Conservation (phyloP, 1,140 invertebrate species). For the Dreissena rostriformis region DNA sequence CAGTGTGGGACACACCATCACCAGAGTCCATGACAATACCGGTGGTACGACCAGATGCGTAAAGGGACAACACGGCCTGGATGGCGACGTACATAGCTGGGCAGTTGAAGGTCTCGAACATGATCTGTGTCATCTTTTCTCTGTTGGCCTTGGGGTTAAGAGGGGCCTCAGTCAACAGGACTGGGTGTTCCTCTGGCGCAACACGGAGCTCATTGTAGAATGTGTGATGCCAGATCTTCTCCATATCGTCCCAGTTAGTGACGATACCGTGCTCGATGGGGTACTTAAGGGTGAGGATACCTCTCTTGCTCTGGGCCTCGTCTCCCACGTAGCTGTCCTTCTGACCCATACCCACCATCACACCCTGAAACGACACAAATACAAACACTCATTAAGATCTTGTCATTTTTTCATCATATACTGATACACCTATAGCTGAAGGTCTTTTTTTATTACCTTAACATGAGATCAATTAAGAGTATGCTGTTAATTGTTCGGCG, state of each 20-base stretch:
- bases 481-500: too few relatives aligned
- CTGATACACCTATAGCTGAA: background rate
- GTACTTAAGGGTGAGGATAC: conserved; percentile 82
- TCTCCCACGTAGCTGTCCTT: conserved; percentile 82
- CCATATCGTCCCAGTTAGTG: conserved; percentile 87
- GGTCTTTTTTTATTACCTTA: background rate
- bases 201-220: conserved; percentile 92
- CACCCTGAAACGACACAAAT: background rate
- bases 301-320: conserved; percentile 87
- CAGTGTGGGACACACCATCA: conserved; percentile 95
- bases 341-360: conserved; percentile 79
- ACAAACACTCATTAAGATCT: background rate
- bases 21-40: conserved; percentile 94
- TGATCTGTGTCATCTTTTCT: conserved; percentile 94
- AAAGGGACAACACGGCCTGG: conserved; percentile 89
- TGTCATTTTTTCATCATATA: background rate
- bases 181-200: conserved; percentile 95
- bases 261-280: conserved; percentile 83
- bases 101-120: conserved; percentile 87
- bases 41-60: conserved; percentile 94
- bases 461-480: background rate
- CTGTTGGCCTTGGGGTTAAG: conserved; percentile 79
- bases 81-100: conserved; percentile 97
- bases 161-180: conserved; percentile 84
- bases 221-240: conserved; percentile 92